Evolutionary conservation across 2,113 vertebrate genomes (phyloP).

Genomic region (Hypanus sabinus): DNA sequence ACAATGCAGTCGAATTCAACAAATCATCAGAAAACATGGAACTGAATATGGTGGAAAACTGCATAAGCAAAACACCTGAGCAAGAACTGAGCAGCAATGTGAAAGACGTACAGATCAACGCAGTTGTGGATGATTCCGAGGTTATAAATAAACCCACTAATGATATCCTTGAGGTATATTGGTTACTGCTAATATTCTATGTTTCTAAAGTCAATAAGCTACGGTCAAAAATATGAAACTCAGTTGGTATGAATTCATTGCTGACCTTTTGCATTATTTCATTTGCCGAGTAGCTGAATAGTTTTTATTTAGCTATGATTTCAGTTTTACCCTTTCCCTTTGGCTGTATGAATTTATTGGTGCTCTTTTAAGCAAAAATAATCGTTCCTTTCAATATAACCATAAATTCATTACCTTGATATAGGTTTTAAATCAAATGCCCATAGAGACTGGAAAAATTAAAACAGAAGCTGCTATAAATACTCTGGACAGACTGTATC

Average conservation of each 20-base stretch:
- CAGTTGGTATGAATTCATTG: not conserved
- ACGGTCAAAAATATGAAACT: not conserved
- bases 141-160: constrained; percentile 58
- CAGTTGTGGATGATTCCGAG: constrained; percentile 62
- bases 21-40: constrained; percentile 62
- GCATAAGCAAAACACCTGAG: constrained; percentile 53
- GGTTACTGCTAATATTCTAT: not conserved
- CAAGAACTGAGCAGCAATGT: constrained; percentile 59
- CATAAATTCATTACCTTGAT: too few relatives aligned
- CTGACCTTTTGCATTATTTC: not conserved
- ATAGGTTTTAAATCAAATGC: too few relatives aligned
- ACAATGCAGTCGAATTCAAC: constrained; percentile 62
- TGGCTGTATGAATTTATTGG: not conserved
- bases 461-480: too few relatives aligned
- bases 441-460: too few relatives aligned
- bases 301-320: not conserved
- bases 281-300: too few relatives aligned
- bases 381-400: not conserved
- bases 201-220: not conserved
- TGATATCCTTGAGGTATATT: constrained; percentile 77
- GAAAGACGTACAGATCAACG: constrained; percentile 58
- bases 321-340: not conserved
- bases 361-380: not conserved
- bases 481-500: too few relatives aligned
- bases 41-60: constrained; percentile 53